phyloP scores from a whole-genome alignment of 2,797 vertebrate genomes.

The Notamacropus eugenii region DNA sequence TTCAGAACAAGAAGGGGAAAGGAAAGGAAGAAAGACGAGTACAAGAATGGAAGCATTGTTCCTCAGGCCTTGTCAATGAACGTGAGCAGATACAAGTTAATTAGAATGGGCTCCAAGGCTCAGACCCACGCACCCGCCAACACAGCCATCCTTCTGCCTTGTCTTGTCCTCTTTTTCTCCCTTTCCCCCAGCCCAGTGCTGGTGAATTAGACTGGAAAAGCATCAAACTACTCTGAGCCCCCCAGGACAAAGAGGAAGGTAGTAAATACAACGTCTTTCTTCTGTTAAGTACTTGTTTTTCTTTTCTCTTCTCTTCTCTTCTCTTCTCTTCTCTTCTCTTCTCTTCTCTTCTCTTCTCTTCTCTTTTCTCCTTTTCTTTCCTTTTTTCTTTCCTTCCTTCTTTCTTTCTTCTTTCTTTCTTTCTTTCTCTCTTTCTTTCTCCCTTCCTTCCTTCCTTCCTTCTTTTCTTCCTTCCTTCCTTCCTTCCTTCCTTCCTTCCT shows the following conservation, averaged over 20 bases:
- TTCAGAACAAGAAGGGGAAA: constrained; percentile 69
- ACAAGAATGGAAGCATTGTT: not conserved
- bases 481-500: no score
- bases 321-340: no score
- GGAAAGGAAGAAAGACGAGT: constrained; percentile 2
- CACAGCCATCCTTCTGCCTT: not conserved
- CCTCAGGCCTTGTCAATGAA: constrained; percentile 35
- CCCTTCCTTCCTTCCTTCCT: not conserved
- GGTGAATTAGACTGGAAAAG: not conserved
- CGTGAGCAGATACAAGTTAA: not conserved
- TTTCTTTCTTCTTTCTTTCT: no score
- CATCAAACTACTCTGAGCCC: not conserved
- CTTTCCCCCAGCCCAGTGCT: not conserved
- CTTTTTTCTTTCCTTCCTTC: no score
- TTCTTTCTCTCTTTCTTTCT: not conserved
- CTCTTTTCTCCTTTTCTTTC: no score
- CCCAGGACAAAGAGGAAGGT: not conserved
- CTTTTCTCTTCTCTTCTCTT: no score
- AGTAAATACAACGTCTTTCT: not conserved
- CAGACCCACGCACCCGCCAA: not conserved
- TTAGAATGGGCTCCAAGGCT: not conserved
- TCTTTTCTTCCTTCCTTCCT: not conserved
- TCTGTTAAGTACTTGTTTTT: not conserved
- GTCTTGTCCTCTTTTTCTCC: not conserved
- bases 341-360: no score